phyloP scores from a whole-genome alignment of 2,113 vertebrate genomes.

The Antechinus flavipes region DNA sequence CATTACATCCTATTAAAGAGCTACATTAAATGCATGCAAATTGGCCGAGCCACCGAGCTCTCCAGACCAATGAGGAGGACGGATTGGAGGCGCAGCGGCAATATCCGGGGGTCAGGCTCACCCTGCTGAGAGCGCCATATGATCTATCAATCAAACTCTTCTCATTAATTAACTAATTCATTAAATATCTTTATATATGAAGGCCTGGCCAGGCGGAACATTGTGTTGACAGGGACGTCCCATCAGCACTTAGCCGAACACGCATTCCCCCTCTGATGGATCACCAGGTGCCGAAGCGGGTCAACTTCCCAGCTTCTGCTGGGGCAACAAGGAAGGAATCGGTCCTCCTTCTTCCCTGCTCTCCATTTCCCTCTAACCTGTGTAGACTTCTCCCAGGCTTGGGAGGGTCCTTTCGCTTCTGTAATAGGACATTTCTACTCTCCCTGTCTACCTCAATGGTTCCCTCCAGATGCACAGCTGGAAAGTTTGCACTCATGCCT shows the following conservation, averaged over 20 bases:
- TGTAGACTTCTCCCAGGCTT: neutral
- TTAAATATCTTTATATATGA: constrained; percentile 85
- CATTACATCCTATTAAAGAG: constrained; percentile 87
- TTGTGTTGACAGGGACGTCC: constrained; percentile 81
- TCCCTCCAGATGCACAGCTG: neutral
- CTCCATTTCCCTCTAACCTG: neutral
- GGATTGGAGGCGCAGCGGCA: constrained; percentile 72
- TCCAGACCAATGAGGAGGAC: constrained; percentile 77
- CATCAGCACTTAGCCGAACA: constrained; percentile 68
- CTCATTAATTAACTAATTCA: constrained; percentile 87
- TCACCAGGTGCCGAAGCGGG: constrained; percentile 48
- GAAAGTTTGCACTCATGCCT: neutral
- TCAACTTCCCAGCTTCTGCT: constrained; percentile 42
- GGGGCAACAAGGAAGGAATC: neutral
- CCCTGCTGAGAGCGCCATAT: constrained; percentile 81
- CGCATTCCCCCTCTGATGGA: neutral
- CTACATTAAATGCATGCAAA: constrained; percentile 87
- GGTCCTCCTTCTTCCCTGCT: neutral
- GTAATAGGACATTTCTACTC: neutral
- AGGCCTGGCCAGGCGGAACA: constrained; percentile 82
- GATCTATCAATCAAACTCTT: constrained; percentile 83
- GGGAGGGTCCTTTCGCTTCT: neutral
- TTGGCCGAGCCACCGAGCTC: constrained; percentile 75
- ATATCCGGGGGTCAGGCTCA: constrained; percentile 82
- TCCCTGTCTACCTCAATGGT: neutral